Evolutionary conservation across 2,113 vertebrate species (phyloP).

Genomic region (Oxygymnocypris stewartii): DNA sequence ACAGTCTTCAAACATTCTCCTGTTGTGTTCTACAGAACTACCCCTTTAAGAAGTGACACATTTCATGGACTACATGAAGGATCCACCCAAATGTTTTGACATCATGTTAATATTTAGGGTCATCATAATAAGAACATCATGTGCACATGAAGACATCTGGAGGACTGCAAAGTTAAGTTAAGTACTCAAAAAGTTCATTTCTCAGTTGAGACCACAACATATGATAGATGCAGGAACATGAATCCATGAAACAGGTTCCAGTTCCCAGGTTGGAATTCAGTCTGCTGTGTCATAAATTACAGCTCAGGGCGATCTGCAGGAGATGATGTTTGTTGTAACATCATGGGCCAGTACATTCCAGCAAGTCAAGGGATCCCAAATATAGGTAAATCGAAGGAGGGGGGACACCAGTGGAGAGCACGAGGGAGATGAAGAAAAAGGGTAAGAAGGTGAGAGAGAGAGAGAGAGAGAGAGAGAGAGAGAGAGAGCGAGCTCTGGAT

Average conservation of each 20-base stretch:
- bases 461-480: constrained; percentile 23
- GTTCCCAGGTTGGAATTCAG: not conserved
- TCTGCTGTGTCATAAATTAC: constrained; percentile 30
- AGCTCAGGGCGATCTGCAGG: constrained; percentile 7
- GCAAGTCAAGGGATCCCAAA: constrained; percentile 52
- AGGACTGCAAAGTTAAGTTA: not conserved
- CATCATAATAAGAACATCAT: not conserved
- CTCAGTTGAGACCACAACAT: not conserved
- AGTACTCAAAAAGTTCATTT: not conserved
- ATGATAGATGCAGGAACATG: constrained; percentile 8
- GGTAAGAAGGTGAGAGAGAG: constrained; percentile 1
- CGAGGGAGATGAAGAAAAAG: constrained; percentile 18
- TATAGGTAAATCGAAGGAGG: constrained; percentile 53
- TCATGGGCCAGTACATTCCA: constrained; percentile 53
- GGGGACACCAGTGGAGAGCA: constrained; percentile 21
- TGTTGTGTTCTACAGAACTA: not conserved
- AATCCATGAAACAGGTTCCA: not conserved
- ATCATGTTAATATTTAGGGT: constrained; percentile 23
- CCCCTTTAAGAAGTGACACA: not conserved
- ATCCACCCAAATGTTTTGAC: constrained; percentile 27
- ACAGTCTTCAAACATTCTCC: not conserved
- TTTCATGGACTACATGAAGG: not conserved
- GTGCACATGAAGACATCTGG: not conserved
- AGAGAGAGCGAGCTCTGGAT: constrained; percentile 57
- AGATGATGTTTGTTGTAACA: constrained; percentile 41